Percentiles rank a stretch among this genome's conserved stretches.
Evolutionary conservation across 2,113 vertebrate genomes (phyloP).

Genomic region (Trachemys scripta): DNA sequence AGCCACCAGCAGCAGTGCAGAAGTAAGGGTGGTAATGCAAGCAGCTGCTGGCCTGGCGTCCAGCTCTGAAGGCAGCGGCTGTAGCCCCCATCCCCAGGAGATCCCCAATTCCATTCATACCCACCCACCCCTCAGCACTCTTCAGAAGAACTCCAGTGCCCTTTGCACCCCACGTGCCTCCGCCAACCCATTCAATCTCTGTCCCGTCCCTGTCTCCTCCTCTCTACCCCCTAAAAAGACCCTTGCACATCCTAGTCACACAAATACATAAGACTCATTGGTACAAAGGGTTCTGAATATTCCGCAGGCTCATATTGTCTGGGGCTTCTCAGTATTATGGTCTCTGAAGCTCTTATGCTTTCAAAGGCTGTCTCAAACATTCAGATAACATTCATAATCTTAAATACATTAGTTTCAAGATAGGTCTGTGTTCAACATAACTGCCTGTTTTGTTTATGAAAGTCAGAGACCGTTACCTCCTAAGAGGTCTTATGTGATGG

Average conservation of each 20-base stretch:
- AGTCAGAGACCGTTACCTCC: not conserved
- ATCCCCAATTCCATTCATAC: not conserved
- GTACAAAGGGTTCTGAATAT: not conserved
- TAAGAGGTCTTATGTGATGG: not conserved
- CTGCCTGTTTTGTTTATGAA: not conserved
- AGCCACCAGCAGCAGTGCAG: not conserved
- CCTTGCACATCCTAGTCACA: not conserved
- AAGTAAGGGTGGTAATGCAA: not conserved
- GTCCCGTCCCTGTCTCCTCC: too few relatives aligned
- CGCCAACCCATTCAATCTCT: not conserved
- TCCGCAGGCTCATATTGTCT: not conserved
- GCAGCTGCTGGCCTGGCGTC: not conserved
- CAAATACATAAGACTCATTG: not conserved
- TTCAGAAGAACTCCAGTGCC: not conserved
- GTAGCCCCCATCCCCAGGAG: not conserved
- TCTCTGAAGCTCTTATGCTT: not conserved
- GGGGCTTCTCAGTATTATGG: not conserved
- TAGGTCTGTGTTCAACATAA: conserved; percentile 11
- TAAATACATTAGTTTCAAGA: not conserved
- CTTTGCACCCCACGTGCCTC: not conserved
- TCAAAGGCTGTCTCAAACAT: not conserved
- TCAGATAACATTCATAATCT: not conserved
- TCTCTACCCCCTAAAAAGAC: not conserved
- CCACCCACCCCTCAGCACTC: not conserved
- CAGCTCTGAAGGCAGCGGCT: not conserved